phyloP scores from a whole-genome alignment of 2,888 invertebrate species.

The Leucoma salicis region DNA sequence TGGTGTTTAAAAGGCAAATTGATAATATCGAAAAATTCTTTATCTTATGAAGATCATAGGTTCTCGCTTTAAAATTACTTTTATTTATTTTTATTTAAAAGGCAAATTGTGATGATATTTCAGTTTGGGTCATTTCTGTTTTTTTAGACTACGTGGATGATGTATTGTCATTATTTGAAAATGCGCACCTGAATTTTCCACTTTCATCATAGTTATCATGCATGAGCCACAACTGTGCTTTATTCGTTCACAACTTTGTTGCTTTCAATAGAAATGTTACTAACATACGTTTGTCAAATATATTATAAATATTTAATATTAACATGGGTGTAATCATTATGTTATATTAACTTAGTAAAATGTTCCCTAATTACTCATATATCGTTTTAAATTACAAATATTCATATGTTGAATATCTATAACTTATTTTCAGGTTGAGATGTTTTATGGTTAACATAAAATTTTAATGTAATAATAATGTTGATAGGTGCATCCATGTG shows the following conservation, averaged over 20 bases:
- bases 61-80: conserved; percentile 18
- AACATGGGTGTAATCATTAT: no score
- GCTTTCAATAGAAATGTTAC: background rate
- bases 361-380: no score
- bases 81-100: conserved; percentile 7
- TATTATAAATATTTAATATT: background rate
- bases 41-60: conserved; percentile 16
- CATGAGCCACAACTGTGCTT: conserved; percentile 23
- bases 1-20: conserved; percentile 9
- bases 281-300: background rate
- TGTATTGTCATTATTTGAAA: conserved; percentile 5
- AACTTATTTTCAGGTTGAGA: background rate
- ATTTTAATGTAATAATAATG: conserved; percentile 18
- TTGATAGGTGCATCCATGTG: conserved; percentile 96
- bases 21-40: background rate
- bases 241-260: conserved; percentile 12
- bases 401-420: background rate
- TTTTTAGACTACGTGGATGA: conserved; percentile 7
- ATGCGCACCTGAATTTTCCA: conserved; percentile 10
- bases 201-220: conserved; percentile 9
- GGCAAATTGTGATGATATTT: conserved; percentile 12
- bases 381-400: background rate
- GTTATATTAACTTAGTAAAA: no score
- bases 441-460: no score
- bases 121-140: conserved; percentile 7